Conservation (phyloP, 1,140 invertebrate species). For the Eueides isabella region DNA sequence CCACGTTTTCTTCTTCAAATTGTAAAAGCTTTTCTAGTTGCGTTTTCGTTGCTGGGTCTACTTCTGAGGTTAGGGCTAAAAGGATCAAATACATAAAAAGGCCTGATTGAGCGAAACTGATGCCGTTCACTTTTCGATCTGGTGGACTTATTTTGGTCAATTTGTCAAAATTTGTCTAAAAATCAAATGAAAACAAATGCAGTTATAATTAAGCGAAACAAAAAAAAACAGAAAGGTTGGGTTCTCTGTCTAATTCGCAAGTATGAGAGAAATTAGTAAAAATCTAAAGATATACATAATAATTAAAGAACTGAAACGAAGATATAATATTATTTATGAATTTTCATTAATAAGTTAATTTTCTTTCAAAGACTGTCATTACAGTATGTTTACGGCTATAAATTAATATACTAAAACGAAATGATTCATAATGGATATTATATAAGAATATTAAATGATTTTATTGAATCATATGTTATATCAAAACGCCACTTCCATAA, state of each 20-base stretch:
- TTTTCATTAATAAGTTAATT: neutral
- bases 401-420: neutral
- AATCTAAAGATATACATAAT: too few relatives aligned
- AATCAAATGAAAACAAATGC: slow-evolving; percentile 21
- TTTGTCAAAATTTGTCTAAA: slow-evolving; percentile 59
- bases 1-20: slow-evolving; percentile 45
- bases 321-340: neutral
- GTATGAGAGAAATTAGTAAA: too few relatives aligned
- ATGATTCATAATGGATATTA: neutral
- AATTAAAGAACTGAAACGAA: too few relatives aligned
- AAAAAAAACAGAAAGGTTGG: too few relatives aligned
- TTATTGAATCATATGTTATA: neutral
- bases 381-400: neutral
- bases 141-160: slow-evolving; percentile 52
- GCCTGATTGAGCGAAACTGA: slow-evolving; percentile 67
- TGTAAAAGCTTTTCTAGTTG: slow-evolving; percentile 54
- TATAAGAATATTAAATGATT: neutral
- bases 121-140: slow-evolving; percentile 59
- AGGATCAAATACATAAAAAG: slow-evolving; percentile 61
- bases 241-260: neutral
- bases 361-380: neutral
- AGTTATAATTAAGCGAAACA: too few relatives aligned
- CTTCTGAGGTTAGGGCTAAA: slow-evolving; percentile 55
- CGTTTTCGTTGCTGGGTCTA: slow-evolving; percentile 40
- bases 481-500: neutral